Conservation (phyloP, 2,888 invertebrate genomes). For the Diadegma fenestrale region DNA sequence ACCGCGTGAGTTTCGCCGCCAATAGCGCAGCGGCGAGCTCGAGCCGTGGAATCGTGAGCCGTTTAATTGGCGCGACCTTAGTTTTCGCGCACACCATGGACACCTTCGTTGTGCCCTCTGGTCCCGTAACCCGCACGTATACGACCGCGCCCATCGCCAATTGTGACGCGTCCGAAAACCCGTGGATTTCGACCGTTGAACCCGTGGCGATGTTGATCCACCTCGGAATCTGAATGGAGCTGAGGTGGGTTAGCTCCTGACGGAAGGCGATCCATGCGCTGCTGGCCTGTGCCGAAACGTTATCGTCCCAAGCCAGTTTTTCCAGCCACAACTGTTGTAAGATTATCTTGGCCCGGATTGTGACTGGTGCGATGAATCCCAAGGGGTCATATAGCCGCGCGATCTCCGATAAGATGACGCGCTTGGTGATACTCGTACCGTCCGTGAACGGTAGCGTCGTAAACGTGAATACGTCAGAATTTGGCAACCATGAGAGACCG, state of each 20-base stretch:
- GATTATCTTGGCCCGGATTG: neutral
- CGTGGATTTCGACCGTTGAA: slow-evolving; percentile 42
- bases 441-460: no score
- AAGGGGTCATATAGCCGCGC: slow-evolving; percentile 9
- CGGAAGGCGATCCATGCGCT: neutral
- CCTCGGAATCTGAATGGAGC: slow-evolving; percentile 23
- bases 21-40: slow-evolving; percentile 71
- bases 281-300: neutral
- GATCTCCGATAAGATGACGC: neutral
- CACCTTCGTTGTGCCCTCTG: neutral
- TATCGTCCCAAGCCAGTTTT: slow-evolving; percentile 15
- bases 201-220: slow-evolving; percentile 13
- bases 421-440: neutral
- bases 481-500: neutral
- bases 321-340: slow-evolving; percentile 15
- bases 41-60: slow-evolving; percentile 70
- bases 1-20: slow-evolving; percentile 27
- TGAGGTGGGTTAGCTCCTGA: neutral
- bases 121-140: slow-evolving; percentile 34
- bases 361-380: slow-evolving; percentile 2
- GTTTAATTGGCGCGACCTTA: slow-evolving; percentile 61
- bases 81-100: slow-evolving; percentile 56
- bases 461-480: neutral
- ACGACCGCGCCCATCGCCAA: slow-evolving; percentile 26
- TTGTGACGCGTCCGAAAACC: slow-evolving; percentile 60